Conservation (phyloP, 1,140 invertebrate species). For the Lepidotrigona ventralis region DNA sequence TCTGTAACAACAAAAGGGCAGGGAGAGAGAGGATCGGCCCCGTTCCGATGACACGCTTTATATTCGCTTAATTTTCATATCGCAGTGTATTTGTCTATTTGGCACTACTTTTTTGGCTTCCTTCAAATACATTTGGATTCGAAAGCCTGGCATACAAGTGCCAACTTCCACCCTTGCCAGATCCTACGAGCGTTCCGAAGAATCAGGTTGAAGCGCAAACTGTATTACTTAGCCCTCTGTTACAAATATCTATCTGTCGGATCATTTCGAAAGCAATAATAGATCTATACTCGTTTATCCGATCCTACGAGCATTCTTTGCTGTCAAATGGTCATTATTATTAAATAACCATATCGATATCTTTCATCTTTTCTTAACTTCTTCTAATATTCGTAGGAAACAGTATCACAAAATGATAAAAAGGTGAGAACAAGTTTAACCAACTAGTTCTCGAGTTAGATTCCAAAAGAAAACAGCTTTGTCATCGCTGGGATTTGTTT, state of each 20-base stretch:
- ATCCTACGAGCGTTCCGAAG: conserved; percentile 34
- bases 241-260: neutral
- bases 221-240: conserved; percentile 14
- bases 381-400: too few relatives aligned
- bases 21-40: conserved; percentile 4
- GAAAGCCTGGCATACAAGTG: conserved; percentile 22
- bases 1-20: neutral
- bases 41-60: conserved; percentile 45
- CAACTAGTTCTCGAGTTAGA: neutral
- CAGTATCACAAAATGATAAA: too few relatives aligned
- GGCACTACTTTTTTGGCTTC: conserved; percentile 54
- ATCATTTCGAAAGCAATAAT: neutral
- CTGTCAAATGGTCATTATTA: too few relatives aligned
- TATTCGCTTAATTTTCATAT: conserved; percentile 51
- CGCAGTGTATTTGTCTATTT: conserved; percentile 48
- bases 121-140: conserved; percentile 46
- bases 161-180: conserved; percentile 51
- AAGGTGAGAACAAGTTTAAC: neutral
- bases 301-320: neutral
- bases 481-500: neutral
- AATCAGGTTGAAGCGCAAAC: conserved; percentile 39
- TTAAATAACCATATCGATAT: neutral
- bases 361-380: neutral
- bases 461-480: neutral
- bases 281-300: neutral